phyloP scores from a whole-genome alignment of 37 sponge, comb jelly and placozoan species.

The Beroe forskalii region DNA sequence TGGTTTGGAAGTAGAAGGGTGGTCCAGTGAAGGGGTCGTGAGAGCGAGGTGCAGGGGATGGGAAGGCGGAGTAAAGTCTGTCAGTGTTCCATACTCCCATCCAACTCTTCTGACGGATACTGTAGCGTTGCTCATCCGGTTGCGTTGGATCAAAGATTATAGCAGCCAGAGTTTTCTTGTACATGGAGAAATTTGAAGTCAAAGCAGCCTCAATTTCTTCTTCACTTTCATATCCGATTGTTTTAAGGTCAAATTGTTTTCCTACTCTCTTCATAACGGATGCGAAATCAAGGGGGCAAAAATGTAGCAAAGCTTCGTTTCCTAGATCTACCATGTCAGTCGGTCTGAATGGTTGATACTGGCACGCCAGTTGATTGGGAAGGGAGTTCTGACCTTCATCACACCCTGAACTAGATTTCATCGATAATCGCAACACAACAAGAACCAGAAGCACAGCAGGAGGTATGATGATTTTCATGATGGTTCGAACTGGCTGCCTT shows the following conservation, averaged over 20 bases:
- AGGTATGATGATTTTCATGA: not conserved
- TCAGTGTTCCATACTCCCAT: not conserved
- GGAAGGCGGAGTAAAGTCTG: not conserved
- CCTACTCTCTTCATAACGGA: too few relatives aligned
- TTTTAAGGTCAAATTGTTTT: too few relatives aligned
- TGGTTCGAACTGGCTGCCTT: not conserved
- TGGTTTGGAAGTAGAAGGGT: not conserved
- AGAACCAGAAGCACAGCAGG: not conserved
- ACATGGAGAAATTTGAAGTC: not conserved
- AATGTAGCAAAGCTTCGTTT: slow-evolving; percentile 8
- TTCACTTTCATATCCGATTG: not conserved
- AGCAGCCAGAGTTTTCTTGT: not conserved
- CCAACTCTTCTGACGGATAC: slow-evolving; percentile 45
- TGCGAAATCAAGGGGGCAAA: too few relatives aligned
- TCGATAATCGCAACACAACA: not conserved
- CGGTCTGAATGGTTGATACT: not conserved
- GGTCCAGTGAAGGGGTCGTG: not conserved
- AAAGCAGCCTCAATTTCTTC: not conserved
- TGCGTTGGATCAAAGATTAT: not conserved
- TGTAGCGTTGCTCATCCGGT: not conserved
- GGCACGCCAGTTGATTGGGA: not conserved
- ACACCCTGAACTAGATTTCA: slow-evolving; percentile 14
- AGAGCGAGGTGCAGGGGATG: not conserved
- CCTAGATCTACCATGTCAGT: not conserved
- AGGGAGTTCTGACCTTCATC: not conserved